Evolutionary conservation across 2,113 vertebrate genomes (phyloP).

Genomic region (Nothoprocta perdicaria): DNA sequence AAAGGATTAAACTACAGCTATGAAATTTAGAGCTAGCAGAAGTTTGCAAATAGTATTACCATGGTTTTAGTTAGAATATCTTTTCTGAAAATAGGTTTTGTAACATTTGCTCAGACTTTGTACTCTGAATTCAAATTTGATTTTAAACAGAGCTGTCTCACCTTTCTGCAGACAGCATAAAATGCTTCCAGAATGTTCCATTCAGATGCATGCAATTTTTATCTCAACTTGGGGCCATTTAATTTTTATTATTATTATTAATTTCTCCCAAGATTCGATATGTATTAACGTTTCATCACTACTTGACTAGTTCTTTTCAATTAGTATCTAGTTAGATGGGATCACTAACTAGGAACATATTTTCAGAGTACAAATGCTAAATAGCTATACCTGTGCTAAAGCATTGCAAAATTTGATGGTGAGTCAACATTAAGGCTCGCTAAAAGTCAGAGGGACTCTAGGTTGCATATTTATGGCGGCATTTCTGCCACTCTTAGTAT

Average conservation of each 20-base stretch:
- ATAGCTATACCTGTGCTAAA: neutral
- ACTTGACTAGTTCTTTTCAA: neutral
- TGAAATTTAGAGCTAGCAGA: neutral
- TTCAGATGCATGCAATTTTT: neutral
- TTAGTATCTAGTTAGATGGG: neutral
- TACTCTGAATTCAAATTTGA: neutral
- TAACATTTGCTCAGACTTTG: neutral
- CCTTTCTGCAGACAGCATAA: neutral
- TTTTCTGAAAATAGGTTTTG: neutral
- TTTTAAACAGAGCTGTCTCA: neutral
- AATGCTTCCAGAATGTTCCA: neutral
- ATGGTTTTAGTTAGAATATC: neutral
- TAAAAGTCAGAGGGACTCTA: neutral
- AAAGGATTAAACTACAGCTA: neutral
- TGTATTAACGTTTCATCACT: neutral
- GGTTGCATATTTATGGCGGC: neutral
- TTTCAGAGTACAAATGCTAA: neutral
- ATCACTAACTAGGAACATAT: neutral
- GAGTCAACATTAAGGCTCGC: neutral
- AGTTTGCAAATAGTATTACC: neutral
- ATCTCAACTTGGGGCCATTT: no score
- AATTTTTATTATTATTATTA: neutral
- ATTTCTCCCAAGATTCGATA: neutral
- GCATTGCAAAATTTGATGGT: neutral
- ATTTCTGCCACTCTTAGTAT: neutral